Conservation (phyloP, 2,888 invertebrate genomes). For the Stenolophus ochropezus region DNA sequence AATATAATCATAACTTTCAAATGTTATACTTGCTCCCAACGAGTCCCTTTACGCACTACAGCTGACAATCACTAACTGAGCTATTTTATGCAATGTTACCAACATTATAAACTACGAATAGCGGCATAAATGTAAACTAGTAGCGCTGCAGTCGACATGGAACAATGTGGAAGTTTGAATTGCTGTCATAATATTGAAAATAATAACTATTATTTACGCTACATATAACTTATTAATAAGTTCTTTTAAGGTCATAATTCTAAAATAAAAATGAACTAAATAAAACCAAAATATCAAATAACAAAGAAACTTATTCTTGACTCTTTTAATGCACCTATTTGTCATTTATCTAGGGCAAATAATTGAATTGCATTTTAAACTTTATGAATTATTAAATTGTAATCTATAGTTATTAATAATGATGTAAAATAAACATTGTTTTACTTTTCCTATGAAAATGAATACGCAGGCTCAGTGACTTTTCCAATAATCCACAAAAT, state of each 20-base stretch:
- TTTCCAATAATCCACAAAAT: conserved; percentile 52
- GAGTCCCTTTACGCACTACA: conserved; percentile 39
- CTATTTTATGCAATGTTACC: conserved; percentile 48
- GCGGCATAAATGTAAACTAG: conserved; percentile 3
- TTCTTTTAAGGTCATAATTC: background rate
- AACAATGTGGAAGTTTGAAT: conserved; percentile 22
- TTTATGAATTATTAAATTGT: background rate
- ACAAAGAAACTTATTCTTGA: background rate
- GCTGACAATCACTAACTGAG: conserved; percentile 58
- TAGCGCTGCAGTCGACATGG: conserved; percentile 16
- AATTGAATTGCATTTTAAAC: background rate
- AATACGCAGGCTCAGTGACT: conserved; percentile 42
- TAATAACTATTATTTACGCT: background rate
- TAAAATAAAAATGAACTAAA: background rate
- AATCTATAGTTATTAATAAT: background rate
- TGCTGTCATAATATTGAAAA: conserved; percentile 14
- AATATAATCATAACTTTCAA: conserved; percentile 41
- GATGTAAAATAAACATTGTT: background rate
- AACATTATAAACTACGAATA: conserved; percentile 18
- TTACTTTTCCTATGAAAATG: background rate
- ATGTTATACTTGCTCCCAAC: conserved; percentile 33
- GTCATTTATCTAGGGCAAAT: background rate
- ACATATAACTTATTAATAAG: background rate
- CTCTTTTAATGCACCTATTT: background rate
- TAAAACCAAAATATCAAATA: background rate